Percentiles rank a stretch among this genome's conserved stretches.
phyloP scores from a whole-genome alignment of 2,797 vertebrate genomes.

The Garrulus glandarius region DNA sequence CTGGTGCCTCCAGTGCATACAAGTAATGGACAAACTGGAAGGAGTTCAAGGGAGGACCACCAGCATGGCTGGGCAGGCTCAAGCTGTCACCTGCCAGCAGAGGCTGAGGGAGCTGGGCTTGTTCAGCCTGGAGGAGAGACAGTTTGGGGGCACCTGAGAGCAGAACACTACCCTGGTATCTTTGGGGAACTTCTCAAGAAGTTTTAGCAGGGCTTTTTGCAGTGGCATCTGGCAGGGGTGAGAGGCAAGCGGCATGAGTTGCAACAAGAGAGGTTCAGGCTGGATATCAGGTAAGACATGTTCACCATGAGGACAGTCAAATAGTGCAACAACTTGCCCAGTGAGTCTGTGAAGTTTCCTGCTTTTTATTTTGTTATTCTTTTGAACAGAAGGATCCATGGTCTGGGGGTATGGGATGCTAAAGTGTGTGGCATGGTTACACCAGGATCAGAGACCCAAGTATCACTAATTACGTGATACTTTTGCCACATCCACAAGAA shows the following conservation, averaged over 20 bases:
- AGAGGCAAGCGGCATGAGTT: background rate
- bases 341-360: background rate
- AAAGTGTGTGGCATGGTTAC: background rate
- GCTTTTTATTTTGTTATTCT: background rate
- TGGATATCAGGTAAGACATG: background rate
- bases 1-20: background rate
- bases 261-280: background rate
- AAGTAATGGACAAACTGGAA: background rate
- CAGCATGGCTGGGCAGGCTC: background rate
- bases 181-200: background rate
- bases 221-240: background rate
- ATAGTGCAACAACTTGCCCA: background rate
- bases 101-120: background rate
- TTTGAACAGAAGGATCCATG: background rate
- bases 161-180: background rate
- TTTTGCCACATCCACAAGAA: background rate
- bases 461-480: background rate
- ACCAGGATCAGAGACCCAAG: background rate
- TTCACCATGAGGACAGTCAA: background rate
- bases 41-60: background rate
- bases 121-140: background rate
- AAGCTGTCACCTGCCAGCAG: background rate
- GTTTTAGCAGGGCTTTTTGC: background rate
- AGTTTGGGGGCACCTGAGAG: background rate
- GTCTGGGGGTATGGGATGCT: background rate